phyloP scores from a whole-genome alignment of 2,888 invertebrate species.

The Bembecia ichneumoniformis region DNA sequence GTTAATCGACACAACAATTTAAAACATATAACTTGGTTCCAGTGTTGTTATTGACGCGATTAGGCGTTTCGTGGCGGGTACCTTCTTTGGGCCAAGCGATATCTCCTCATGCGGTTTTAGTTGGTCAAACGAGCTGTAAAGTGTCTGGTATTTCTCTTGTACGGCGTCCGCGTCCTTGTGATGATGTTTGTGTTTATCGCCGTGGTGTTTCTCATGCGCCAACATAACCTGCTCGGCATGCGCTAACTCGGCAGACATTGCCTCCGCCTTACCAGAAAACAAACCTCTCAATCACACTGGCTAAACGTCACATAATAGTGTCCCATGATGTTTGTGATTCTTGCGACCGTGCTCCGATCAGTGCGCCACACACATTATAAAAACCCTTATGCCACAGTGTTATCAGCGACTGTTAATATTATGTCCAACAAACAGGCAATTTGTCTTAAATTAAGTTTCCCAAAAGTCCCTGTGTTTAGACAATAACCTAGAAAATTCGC shows the following conservation, averaged over 20 bases:
- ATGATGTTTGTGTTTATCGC: slow-evolving; percentile 43
- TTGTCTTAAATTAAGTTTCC: too few species aligned
- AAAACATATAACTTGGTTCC: too few species aligned
- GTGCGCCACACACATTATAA: neutral
- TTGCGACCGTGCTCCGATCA: slow-evolving; percentile 38
- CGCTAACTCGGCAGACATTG: slow-evolving; percentile 65
- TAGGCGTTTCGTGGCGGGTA: slow-evolving; percentile 18
- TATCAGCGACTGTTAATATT: too few species aligned
- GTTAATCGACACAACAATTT: too few species aligned
- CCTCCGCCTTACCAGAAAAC: slow-evolving; percentile 69
- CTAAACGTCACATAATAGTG: slow-evolving; percentile 20
- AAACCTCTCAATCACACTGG: slow-evolving; percentile 54
- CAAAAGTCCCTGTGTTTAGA: too few species aligned
- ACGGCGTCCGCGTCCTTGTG: slow-evolving; percentile 25
- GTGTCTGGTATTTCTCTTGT: slow-evolving; percentile 54
- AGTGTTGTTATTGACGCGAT: too few species aligned
- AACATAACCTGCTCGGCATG: slow-evolving; percentile 70
- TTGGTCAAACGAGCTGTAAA: slow-evolving; percentile 59
- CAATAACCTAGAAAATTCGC: too few species aligned
- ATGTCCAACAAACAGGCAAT: too few species aligned
- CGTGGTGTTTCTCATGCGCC: slow-evolving; percentile 63
- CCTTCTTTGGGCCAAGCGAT: slow-evolving; percentile 54
- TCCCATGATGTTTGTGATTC: slow-evolving; percentile 39
- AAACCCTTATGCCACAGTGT: neutral
- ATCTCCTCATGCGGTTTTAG: slow-evolving; percentile 54